Base-by-base conservation (phyloP, 1,140 invertebrate genomes). In the Procambarus clarkii region DNA sequence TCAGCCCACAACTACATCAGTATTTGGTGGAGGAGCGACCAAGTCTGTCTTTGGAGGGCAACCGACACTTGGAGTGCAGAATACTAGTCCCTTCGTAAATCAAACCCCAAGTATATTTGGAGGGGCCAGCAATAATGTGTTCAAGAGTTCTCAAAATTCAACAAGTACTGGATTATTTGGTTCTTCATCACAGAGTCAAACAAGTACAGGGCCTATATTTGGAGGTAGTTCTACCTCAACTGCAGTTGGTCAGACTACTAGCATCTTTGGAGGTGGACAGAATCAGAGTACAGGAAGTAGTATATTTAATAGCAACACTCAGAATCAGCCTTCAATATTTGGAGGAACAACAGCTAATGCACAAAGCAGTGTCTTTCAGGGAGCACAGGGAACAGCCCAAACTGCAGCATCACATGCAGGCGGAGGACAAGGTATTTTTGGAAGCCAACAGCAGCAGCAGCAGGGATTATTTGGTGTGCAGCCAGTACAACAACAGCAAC, bases 351-450 rank as follows among this genome's bases (percentile, higher is more conserved):
- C 11, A 54, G 48, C 24, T 21, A 81, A 21, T 54, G 18, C 9
- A 11, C 79, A 54, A 81, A 45, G 79, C 7, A 24, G 79, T 54
- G 79, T 21, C 48, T 81, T 81, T 58, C 48, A 58, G 13, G 79
- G 7, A 34, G 2, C 79, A 24, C 79, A 81, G 54, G 79, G 48
- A 24, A 58, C 79, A 58, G 58, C 21, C 15, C 11, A 21, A 81
- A 24, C 79, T n/a, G 79, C 0, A 34, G 24, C n/a, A 2, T 58
- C 79, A 34, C 54, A 46, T 34, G 3, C 79, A 34, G 24, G 7
- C 58, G 50, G 48, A 50, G 54, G 48, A 13, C 48, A 81, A 34
- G 79, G 79, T 34, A 58, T 81, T 58, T 81, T 81, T 81, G 79
- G 79, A 21, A 58, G n/a, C 7, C 79, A 81, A 15, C 79, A 81